Base-by-base conservation (phyloP, 2,888 invertebrate genomes). In the Epistrophe eligans region DNA sequence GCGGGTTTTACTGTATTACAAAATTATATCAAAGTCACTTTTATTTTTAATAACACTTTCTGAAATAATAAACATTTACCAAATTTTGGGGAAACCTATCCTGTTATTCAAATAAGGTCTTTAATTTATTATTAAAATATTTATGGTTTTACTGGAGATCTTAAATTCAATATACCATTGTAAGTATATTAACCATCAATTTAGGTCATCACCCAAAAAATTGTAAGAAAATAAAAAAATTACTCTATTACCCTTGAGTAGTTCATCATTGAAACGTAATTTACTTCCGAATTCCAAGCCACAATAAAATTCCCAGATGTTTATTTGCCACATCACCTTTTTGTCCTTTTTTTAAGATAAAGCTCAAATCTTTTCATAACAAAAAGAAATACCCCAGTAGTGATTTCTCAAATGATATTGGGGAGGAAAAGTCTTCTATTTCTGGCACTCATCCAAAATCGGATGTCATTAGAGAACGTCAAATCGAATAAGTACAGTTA, bases 281-380 rank as follows among this genome's bases (percentile, higher is more conserved):
- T 79, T 72, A 72, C 76, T 76, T 62, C 48, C 50, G 64, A 77
- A 64, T 55, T 62, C 55, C n/a, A 62, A 45, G 24, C 79, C 72
- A 70, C 50, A 87, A 87, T 87, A 87, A 79, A 83, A 79, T 60
- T 74, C 76, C 72, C 76, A 66, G 48, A 48, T 66, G 82, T 72
- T 77, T 79, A 67, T 62, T 79, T 76, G 38, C 76, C 48, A n/a
- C 52, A 60, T 71, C 83, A 79, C 87, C 83, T 72, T 79, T 67
- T 79, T 66, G 24, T 40, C 3, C 3, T 24, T 24, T 24, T 24
- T 24, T 58, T 71, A 43, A 77, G 72, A 52, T 35, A 66, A 58
- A 70, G 38, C 72, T 81, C 60, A 50, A 85, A 77, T 77, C 72
- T 81, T 52, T 71, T 62, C 74, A 52, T 64, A 73, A 74, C 50